Evolutionary conservation across 2,797 vertebrate species (phyloP).

Genomic region (Labeo calbasu): DNA sequence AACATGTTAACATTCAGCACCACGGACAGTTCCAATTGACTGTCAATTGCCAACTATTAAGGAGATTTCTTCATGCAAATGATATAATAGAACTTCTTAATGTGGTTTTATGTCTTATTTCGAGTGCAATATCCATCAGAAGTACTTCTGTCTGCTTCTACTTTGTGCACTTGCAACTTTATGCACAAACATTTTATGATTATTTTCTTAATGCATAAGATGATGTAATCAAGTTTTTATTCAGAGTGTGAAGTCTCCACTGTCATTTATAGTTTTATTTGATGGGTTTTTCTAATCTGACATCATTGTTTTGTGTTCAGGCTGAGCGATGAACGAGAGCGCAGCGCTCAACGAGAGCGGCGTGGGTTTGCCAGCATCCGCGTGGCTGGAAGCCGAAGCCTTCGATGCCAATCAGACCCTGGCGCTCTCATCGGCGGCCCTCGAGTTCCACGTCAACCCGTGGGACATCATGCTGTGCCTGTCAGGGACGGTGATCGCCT

Average conservation of each 20-base stretch:
- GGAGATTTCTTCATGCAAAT: neutral
- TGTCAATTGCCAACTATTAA: neutral
- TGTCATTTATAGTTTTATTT: neutral
- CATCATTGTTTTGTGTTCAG: neutral
- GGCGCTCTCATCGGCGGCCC: conserved; percentile 74
- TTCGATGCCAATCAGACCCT: conserved; percentile 72
- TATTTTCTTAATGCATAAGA: neutral
- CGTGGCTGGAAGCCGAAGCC: conserved; percentile 69
- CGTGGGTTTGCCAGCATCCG: conserved; percentile 61
- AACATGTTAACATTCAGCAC: conserved; percentile 34
- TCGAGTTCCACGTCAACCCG: conserved; percentile 85
- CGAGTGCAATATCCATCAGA: neutral
- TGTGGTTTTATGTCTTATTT: neutral
- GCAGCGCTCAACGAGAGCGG: conserved; percentile 71
- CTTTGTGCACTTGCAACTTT: no score
- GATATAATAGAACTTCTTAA: neutral
- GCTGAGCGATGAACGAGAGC: conserved; percentile 79
- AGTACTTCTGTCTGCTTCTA: no score
- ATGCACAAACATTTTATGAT: neutral
- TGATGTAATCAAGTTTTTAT: neutral
- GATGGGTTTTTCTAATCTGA: neutral
- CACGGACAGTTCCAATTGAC: conserved; percentile 62
- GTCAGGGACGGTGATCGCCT: conserved; percentile 94
- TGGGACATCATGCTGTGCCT: conserved; percentile 98
- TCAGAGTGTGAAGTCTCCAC: neutral